phyloP scores from a whole-genome alignment of 2,888 invertebrate species.

The Pollenia amentaria region DNA sequence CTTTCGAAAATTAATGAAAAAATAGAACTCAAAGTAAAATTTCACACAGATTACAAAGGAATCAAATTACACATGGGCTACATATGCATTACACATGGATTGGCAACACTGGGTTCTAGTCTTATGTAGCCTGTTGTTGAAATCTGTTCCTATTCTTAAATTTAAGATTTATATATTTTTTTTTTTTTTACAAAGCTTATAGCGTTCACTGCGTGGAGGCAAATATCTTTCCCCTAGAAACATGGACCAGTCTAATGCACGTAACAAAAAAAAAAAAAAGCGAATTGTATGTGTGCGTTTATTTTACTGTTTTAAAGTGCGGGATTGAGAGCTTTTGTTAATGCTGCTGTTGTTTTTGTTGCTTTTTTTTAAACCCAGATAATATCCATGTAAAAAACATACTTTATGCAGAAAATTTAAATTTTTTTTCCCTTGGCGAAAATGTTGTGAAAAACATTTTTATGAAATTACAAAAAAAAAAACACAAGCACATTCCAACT shows the following conservation, averaged over 20 bases:
- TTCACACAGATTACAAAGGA: too few species aligned
- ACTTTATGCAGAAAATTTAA: constrained; percentile 69
- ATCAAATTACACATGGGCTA: too few species aligned
- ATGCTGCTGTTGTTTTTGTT: constrained; percentile 12
- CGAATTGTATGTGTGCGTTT: constrained; percentile 5
- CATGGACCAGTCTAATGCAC: not conserved
- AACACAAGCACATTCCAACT: constrained; percentile 31
- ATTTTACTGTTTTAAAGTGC: constrained; percentile 10
- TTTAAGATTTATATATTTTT: too few species aligned
- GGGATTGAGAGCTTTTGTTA: constrained; percentile 25
- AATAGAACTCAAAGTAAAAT: too few species aligned
- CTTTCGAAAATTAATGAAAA: too few species aligned
- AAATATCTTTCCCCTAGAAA: not conserved
- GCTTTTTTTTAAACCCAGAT: constrained; percentile 70
- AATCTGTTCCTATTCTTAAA: too few species aligned
- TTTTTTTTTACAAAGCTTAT: too few species aligned
- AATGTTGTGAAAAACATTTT: constrained; percentile 75
- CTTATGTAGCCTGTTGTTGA: too few species aligned
- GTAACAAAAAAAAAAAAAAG: not conserved
- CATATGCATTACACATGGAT: too few species aligned
- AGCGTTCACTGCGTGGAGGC: too few species aligned
- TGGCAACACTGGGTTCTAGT: too few species aligned
- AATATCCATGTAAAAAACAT: constrained; percentile 73
- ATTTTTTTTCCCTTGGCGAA: constrained; percentile 68
- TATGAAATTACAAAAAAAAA: constrained; percentile 67